Percentiles rank a stretch among this genome's conserved stretches.
Evolutionary conservation across 2,113 vertebrate genomes (phyloP).

Genomic region (Trinectes maculatus): DNA sequence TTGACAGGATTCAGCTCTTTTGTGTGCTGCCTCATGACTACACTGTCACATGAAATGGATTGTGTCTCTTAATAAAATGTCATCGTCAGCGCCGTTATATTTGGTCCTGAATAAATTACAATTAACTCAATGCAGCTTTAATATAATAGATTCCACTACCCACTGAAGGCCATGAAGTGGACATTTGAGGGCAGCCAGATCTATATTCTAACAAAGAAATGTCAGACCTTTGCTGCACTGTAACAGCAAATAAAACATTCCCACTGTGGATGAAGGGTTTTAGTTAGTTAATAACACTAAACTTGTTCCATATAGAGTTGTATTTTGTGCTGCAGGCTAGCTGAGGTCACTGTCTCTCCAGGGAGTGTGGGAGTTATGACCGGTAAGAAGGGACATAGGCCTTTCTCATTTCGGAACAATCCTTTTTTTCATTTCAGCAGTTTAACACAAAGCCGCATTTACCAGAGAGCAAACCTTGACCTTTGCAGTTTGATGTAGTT

Average conservation of each 20-base stretch:
- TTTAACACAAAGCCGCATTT: background rate
- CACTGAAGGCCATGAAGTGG: background rate
- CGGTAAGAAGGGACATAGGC: background rate
- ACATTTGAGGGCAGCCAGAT: background rate
- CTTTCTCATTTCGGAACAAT: constrained; percentile 1
- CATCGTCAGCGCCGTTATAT: no score
- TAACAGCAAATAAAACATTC: background rate
- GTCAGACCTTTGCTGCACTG: background rate
- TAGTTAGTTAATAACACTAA: background rate
- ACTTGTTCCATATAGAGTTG: background rate
- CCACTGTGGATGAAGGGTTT: background rate
- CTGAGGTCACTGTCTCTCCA: background rate
- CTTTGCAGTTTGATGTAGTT: constrained; percentile 1
- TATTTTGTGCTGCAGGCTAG: background rate
- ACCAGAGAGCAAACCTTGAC: background rate
- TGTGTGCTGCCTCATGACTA: background rate
- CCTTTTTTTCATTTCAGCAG: constrained; percentile 14
- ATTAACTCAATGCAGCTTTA: background rate
- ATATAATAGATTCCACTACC: background rate
- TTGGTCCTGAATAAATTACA: background rate
- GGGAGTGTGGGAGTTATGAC: background rate
- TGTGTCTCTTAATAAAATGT: background rate
- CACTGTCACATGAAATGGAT: background rate
- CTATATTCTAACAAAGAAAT: background rate
- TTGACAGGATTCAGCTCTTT: background rate